A percentile compares a stretch with the other conserved stretches of the same genome.
Evolutionary conservation across 1,140 invertebrate genomes (phyloP).

Genomic region (Cyclargus thomasi): DNA sequence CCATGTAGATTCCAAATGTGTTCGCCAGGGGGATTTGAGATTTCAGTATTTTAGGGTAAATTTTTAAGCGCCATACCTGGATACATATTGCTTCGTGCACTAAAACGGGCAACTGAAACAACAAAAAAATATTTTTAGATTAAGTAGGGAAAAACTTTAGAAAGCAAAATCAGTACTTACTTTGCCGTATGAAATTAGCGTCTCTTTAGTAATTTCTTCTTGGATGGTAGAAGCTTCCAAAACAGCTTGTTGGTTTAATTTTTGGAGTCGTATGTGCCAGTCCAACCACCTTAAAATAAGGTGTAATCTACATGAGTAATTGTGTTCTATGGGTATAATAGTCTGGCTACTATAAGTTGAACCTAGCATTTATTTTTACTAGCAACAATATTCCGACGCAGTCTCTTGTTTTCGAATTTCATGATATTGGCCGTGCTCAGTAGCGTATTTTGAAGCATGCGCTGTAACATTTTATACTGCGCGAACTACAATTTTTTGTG

Average conservation of each 20-base stretch:
- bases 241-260: constrained; percentile 86
- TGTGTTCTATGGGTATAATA: too few relatives aligned
- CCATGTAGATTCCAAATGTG: constrained; percentile 84
- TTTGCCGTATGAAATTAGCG: constrained; percentile 79
- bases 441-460: too few relatives aligned
- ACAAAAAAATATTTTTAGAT: constrained; percentile 13
- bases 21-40: constrained; percentile 78
- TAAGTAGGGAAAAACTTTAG: too few relatives aligned
- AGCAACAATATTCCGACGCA: too few relatives aligned
- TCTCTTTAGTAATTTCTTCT: constrained; percentile 85
- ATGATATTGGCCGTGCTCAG: too few relatives aligned
- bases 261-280: constrained; percentile 83
- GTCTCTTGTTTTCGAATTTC: too few relatives aligned
- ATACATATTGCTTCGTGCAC: constrained; percentile 86
- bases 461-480: too few relatives aligned
- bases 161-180: constrained; percentile 50
- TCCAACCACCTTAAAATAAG: constrained; percentile 80
- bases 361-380: too few relatives aligned
- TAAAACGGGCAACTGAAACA: constrained; percentile 78
- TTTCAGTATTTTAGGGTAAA: constrained; percentile 83
- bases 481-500: too few relatives aligned
- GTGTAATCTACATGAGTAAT: constrained; percentile 5
- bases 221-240: constrained; percentile 80
- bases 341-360: too few relatives aligned
- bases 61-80: constrained; percentile 84